Conservation (phyloP, 1,140 invertebrate genomes). For the Zaprionus ornatus region DNA sequence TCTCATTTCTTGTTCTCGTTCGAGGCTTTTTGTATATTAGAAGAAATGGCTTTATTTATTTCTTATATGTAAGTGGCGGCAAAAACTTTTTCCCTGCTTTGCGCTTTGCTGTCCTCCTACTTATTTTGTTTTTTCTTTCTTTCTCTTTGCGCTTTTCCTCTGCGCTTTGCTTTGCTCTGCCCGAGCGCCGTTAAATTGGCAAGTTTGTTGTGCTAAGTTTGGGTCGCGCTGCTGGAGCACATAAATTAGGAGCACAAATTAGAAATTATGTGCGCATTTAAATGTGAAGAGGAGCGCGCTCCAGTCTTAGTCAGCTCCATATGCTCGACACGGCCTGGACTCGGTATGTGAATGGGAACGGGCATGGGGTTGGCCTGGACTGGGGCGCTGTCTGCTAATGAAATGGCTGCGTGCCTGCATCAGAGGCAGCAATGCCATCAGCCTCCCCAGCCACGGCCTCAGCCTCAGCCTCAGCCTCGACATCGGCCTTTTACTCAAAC, state of each 20-base stretch:
- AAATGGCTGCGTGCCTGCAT: slow-evolving; percentile 37
- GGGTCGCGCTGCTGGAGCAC: slow-evolving; percentile 64
- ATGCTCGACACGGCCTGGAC: slow-evolving; percentile 30
- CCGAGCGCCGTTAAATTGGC: slow-evolving; percentile 77
- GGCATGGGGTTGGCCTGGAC: slow-evolving; percentile 10
- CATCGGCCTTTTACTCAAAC: slow-evolving; percentile 73
- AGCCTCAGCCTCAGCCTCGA: slow-evolving; percentile 4
- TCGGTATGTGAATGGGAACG: slow-evolving; percentile 26
- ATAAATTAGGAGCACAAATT: slow-evolving; percentile 83
- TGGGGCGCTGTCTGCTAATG: slow-evolving; percentile 38
- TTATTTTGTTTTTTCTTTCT: slow-evolving; percentile 31
- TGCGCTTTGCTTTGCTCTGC: slow-evolving; percentile 31
- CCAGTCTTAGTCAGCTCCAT: slow-evolving; percentile 36
- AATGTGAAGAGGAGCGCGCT: slow-evolving; percentile 73
- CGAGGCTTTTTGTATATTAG: slow-evolving; percentile 83
- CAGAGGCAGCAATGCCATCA: neutral
- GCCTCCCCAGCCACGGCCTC: neutral
- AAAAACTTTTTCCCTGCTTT: slow-evolving; percentile 72
- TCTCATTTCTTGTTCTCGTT: slow-evolving; percentile 72
- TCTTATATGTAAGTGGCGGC: slow-evolving; percentile 77
- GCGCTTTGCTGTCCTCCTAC: slow-evolving; percentile 35
- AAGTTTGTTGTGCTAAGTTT: slow-evolving; percentile 82
- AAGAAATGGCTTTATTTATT: slow-evolving; percentile 84
- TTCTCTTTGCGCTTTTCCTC: slow-evolving; percentile 18
- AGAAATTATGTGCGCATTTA: slow-evolving; percentile 83